Percentiles rank a stretch among this genome's conserved stretches.
Evolutionary conservation across 2,113 vertebrate genomes (phyloP).

Genomic region (Chionis minor): DNA sequence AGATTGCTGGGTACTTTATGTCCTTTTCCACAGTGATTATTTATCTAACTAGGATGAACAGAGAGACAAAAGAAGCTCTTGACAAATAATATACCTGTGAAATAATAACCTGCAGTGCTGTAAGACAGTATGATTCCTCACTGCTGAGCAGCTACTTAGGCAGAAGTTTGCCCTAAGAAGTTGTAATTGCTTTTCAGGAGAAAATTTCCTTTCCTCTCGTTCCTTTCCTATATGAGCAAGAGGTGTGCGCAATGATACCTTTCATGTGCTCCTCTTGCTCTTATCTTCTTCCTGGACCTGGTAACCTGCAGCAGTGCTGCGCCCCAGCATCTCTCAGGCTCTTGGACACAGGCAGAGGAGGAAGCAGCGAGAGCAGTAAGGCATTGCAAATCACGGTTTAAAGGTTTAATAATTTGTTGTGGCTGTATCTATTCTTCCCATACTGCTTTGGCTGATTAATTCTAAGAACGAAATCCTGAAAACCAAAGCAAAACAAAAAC

Average conservation of each 20-base stretch:
- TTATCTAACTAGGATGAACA: neutral
- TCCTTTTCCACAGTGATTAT: neutral
- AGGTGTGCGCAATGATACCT: neutral
- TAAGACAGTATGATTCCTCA: neutral
- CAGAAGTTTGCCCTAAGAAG: neutral
- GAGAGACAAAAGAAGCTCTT: neutral
- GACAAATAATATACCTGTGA: neutral
- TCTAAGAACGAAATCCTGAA: neutral
- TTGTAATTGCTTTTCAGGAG: neutral
- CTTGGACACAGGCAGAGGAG: neutral
- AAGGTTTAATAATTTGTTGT: neutral
- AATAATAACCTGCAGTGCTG: neutral
- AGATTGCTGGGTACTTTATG: neutral
- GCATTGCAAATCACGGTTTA: neutral
- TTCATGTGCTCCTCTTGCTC: neutral
- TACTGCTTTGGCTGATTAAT: neutral
- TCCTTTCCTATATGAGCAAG: neutral
- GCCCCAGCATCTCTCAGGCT: neutral
- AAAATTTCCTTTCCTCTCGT: neutral
- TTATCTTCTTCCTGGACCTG: neutral
- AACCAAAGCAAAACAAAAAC: neutral
- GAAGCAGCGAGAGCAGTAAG: fast-evolving
- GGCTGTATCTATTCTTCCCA: neutral
- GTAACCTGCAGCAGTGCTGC: neutral
- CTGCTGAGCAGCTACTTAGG: neutral